Evolutionary conservation across 2,113 vertebrate genomes (phyloP).

Genomic region (Colaptes auratus): DNA sequence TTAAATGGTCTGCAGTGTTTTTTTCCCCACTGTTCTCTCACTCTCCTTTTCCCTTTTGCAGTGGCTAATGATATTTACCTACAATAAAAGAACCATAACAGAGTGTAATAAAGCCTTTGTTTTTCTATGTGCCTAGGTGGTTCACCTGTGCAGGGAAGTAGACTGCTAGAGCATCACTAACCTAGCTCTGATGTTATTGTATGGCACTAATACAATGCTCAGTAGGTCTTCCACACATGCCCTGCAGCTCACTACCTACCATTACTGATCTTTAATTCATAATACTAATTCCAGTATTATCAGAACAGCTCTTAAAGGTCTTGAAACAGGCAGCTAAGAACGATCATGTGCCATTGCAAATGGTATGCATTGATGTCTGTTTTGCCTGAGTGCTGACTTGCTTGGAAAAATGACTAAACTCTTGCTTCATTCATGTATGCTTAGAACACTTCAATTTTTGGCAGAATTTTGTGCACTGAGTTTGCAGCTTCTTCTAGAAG

Average conservation of each 20-base stretch:
- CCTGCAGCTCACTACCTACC: neutral
- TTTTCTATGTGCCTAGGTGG: neutral
- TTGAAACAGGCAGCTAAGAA: neutral
- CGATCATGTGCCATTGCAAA: neutral
- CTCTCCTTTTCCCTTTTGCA: neutral
- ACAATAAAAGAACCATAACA: neutral
- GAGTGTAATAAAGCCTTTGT: neutral
- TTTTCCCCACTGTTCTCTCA: no score
- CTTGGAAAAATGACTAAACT: neutral
- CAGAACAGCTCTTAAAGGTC: neutral
- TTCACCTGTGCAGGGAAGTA: neutral
- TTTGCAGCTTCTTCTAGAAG: neutral
- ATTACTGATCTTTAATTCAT: neutral
- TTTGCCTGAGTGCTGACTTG: neutral
- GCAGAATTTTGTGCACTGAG: neutral
- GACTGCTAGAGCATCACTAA: neutral
- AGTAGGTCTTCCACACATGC: neutral
- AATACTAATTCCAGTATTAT: neutral
- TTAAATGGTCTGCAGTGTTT: neutral
- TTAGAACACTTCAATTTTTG: neutral
- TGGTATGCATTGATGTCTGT: neutral
- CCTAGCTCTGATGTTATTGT: neutral
- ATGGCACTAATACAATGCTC: neutral
- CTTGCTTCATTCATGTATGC: neutral
- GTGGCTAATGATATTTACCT: neutral